Percentiles rank a stretch among this genome's conserved stretches.
Conservation (phyloP, 2,113 vertebrate genomes). For the Triplophysa rosa region DNA sequence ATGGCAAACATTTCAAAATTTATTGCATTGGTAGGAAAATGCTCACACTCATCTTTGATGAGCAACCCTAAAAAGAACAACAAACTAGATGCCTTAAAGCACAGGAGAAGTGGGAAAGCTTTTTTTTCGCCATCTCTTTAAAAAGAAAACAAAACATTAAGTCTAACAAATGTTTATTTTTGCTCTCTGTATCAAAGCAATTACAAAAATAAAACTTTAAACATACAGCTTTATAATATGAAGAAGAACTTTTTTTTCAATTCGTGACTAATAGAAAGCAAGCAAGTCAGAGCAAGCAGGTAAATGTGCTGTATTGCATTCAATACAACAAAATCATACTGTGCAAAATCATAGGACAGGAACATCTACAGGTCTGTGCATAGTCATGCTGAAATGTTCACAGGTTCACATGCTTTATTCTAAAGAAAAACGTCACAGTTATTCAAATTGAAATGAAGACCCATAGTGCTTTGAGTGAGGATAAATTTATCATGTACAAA, state of each 20-base stretch:
- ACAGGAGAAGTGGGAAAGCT: slow-evolving; percentile 59
- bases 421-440: slow-evolving; percentile 55
- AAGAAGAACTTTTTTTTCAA: slow-evolving; percentile 57
- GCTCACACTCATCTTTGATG: slow-evolving; percentile 62
- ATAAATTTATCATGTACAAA: slow-evolving; percentile 60
- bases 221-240: slow-evolving; percentile 61
- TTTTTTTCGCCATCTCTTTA: slow-evolving; percentile 26
- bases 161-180: slow-evolving; percentile 58
- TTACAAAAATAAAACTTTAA: slow-evolving; percentile 80
- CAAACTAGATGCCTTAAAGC: slow-evolving; percentile 33
- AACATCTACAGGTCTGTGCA: slow-evolving; percentile 70
- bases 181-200: slow-evolving; percentile 76
- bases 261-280: slow-evolving; percentile 57
- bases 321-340: slow-evolving; percentile 53
- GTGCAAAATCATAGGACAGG: slow-evolving; percentile 61
- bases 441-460: slow-evolving; percentile 53
- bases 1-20: slow-evolving; percentile 69
- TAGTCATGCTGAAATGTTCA: slow-evolving; percentile 64
- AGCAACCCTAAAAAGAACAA: slow-evolving; percentile 68
- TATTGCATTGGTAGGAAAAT: slow-evolving; percentile 79
- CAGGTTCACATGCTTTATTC: slow-evolving; percentile 77
- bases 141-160: slow-evolving; percentile 64
- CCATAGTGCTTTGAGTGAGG: slow-evolving; percentile 48
- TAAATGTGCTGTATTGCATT: slow-evolving; percentile 55
- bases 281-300: slow-evolving; percentile 60